Evolutionary conservation across 2,113 vertebrate genomes (phyloP).

Genomic region (Albula glossodonta): DNA sequence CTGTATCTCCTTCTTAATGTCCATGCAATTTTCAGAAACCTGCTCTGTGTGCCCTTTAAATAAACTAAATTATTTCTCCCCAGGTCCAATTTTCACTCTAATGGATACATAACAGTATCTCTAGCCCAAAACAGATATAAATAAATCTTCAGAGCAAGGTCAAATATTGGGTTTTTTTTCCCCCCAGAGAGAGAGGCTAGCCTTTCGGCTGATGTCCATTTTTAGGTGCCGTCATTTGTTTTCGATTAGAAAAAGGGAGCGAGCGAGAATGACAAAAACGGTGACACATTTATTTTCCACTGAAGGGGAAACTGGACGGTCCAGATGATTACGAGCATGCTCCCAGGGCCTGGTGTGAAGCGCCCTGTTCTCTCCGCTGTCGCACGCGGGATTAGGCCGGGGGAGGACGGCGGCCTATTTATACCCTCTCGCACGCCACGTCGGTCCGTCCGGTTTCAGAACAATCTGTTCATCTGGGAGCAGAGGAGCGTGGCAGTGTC

Average conservation of each 20-base stretch:
- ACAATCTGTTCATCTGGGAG: too few species aligned
- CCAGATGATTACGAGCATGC: conserved; percentile 32
- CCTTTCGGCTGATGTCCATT: not conserved
- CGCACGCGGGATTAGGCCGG: too few species aligned
- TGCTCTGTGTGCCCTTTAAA: not conserved
- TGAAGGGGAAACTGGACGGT: not conserved
- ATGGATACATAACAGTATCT: not conserved
- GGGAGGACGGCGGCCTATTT: not conserved
- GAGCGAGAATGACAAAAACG: not conserved
- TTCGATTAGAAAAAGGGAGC: not conserved
- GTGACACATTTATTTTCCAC: not conserved
- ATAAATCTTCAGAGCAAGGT: not conserved
- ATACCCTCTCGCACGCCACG: not conserved
- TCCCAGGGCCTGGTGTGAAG: conserved; percentile 47
- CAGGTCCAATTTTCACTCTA: not conserved
- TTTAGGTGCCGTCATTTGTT: not conserved
- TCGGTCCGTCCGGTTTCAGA: too few species aligned
- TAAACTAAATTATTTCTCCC: not conserved
- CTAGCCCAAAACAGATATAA: not conserved
- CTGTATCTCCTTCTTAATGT: not conserved
- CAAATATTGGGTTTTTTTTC: not conserved
- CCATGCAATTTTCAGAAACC: not conserved
- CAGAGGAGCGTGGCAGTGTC: too few species aligned
- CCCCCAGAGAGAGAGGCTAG: not conserved
- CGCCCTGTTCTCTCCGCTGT: conserved; percentile 44